phyloP scores from a whole-genome alignment of 2,797 vertebrate genomes.

The Chloroceryle inda region DNA sequence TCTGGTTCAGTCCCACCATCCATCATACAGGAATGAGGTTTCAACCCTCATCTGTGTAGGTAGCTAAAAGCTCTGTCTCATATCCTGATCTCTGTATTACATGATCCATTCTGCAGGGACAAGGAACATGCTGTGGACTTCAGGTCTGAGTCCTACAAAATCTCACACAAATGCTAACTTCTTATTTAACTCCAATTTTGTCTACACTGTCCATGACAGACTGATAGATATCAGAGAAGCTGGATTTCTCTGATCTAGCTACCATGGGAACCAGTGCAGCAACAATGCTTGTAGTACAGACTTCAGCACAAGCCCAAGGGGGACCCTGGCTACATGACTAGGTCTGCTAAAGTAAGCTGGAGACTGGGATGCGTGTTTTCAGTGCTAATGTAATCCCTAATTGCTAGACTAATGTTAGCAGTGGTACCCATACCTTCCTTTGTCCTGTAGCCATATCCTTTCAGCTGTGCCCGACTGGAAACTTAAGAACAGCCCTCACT shows the following conservation, averaged over 20 bases:
- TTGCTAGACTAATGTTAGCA: neutral
- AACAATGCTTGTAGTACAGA: neutral
- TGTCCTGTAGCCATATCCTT: neutral
- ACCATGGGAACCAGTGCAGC: constrained; percentile 39
- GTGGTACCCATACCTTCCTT: neutral
- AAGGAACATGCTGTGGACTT: neutral
- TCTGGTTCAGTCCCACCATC: neutral
- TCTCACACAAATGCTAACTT: neutral
- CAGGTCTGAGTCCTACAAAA: neutral
- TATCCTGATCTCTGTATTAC: neutral
- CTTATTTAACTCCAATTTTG: neutral
- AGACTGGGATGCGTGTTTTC: neutral
- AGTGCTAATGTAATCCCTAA: neutral
- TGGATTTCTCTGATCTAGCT: neutral
- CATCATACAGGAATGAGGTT: neutral
- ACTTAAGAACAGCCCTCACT: neutral
- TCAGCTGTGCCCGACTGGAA: neutral
- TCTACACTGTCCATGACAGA: neutral
- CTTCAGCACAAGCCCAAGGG: neutral
- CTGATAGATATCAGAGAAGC: neutral
- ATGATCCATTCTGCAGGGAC: fast-evolving
- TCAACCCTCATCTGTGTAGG: neutral
- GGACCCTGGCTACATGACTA: neutral
- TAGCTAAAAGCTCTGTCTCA: neutral
- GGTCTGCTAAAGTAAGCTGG: neutral